Evolutionary conservation across 2,888 invertebrate genomes (phyloP).

Genomic region (Tridacna crocea): DNA sequence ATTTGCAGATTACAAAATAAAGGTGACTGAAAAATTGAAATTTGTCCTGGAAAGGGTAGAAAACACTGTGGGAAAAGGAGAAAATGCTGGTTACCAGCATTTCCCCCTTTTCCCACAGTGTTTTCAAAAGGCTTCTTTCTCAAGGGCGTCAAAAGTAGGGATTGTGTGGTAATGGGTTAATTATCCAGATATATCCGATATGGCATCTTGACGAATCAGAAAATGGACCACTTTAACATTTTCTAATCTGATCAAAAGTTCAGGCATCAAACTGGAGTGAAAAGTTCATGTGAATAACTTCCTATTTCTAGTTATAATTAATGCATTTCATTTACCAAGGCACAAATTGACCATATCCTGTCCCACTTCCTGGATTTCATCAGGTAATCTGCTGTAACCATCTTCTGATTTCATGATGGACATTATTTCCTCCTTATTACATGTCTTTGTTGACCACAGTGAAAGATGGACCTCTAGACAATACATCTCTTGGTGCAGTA

Average conservation of each 20-base stretch:
- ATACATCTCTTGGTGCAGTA: conserved; percentile 4
- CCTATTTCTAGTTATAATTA: too few relatives aligned
- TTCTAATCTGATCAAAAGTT: too few relatives aligned
- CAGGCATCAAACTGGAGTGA: too few relatives aligned
- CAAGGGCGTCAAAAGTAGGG: background rate
- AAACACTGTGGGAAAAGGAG: conserved; percentile 8
- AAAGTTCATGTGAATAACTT: too few relatives aligned
- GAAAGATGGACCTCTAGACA: background rate
- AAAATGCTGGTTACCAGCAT: background rate
- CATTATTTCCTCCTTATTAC: background rate
- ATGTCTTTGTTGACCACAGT: background rate
- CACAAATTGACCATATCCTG: background rate
- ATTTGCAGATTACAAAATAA: background rate
- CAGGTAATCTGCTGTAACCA: conserved; percentile 1
- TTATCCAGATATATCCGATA: too few relatives aligned
- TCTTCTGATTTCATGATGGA: background rate
- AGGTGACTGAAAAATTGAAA: too few relatives aligned
- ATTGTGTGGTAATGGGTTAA: background rate
- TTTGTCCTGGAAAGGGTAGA: background rate
- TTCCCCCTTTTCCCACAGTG: background rate
- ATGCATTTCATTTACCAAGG: background rate
- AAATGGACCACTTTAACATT: too few relatives aligned
- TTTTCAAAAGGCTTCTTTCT: background rate
- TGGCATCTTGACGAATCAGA: too few relatives aligned
- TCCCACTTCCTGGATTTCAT: background rate